Base-by-base conservation (phyloP, 2,113 vertebrate genomes). In the Ammodytes dubius region DNA sequence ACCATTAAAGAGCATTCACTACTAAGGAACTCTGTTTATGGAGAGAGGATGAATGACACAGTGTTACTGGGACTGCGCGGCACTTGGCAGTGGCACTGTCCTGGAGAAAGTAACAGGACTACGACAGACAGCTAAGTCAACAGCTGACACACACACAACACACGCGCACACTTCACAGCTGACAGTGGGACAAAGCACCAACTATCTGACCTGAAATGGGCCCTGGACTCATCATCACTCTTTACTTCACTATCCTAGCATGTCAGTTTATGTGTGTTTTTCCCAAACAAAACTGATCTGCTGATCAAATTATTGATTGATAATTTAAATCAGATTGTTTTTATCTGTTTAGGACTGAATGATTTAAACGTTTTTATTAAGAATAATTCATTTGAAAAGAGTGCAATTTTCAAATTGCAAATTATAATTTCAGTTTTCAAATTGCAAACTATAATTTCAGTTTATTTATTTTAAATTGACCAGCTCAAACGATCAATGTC, bases 71-170 rank as follows among this genome's bases (percentile, higher is more conserved):
- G 64, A 71, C 67, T 50, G 81, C 80, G 80, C 67, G 54, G 65
- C 49, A 90, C 67, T 91, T 92, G 90, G 89, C 92, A 90, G 17
- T 2, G 64, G 89, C 92, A 90, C n/a, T 2, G 64, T 79, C 40
- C 39, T 89, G 89, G 69, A 91, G 80, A 93, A 93, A 91, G 91
- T 92, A 90, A 83, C 90, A 90, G 84, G 77, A 85, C 79, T 87
- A 89, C 59, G 53, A 71, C 80, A 93, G 89, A 91, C 86, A 86
- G 93, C 82, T 90, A 90, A 88, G 54, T 87, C 91, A 93, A 93
- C 91, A 94, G 86, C 87, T 88, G 84, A 88, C 81, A 79, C 37
- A 68, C 81, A 65, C 52, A 71, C 67, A 58, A 81, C 81, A 86
- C 70, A 78, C 73, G 72, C 75, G 74, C 83, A 82, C 70, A 70